Percentiles rank a stretch among this genome's conserved stretches.
Evolutionary conservation across 2,888 invertebrate species (phyloP).

Genomic region (Thecocarcelia acutangulata): DNA sequence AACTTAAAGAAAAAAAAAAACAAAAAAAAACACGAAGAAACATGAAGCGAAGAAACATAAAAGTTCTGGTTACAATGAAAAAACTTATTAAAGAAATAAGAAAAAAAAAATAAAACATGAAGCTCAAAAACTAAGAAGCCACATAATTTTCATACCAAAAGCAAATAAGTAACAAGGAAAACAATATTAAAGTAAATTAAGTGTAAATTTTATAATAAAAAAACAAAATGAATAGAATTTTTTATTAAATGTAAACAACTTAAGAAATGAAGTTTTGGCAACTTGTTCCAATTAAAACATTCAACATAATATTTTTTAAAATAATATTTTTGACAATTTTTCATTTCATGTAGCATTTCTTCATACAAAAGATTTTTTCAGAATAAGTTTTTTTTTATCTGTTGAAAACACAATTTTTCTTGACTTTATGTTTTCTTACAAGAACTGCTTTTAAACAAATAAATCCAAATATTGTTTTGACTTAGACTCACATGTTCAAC

Average conservation of each 20-base stretch:
- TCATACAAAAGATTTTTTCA: too few relatives aligned
- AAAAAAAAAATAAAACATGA: not conserved
- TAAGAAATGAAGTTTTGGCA: not conserved
- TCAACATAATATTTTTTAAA: too few relatives aligned
- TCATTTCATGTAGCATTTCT: too few relatives aligned
- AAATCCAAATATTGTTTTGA: constrained; percentile 15
- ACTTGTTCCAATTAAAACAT: too few relatives aligned
- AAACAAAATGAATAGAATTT: not conserved
- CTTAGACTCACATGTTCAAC: not conserved
- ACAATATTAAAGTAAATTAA: constrained; percentile 53
- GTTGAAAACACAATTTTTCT: constrained; percentile 10
- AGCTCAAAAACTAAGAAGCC: constrained; percentile 37
- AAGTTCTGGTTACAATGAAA: constrained; percentile 8
- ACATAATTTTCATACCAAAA: constrained; percentile 28
- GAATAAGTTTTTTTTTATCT: not conserved
- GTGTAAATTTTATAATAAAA: constrained; percentile 46
- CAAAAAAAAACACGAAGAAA: not conserved
- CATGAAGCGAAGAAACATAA: constrained; percentile 6
- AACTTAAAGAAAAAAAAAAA: not conserved
- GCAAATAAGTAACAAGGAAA: constrained; percentile 35
- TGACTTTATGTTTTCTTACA: constrained; percentile 3
- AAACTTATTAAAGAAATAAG: constrained; percentile 4
- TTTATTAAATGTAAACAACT: not conserved
- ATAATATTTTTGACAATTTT: too few relatives aligned
- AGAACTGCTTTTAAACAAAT: constrained; percentile 14